Percentiles rank a stretch among this genome's conserved stretches.
Evolutionary conservation across 2,113 vertebrate genomes (phyloP).

Genomic region (Neodon shergylaensis): DNA sequence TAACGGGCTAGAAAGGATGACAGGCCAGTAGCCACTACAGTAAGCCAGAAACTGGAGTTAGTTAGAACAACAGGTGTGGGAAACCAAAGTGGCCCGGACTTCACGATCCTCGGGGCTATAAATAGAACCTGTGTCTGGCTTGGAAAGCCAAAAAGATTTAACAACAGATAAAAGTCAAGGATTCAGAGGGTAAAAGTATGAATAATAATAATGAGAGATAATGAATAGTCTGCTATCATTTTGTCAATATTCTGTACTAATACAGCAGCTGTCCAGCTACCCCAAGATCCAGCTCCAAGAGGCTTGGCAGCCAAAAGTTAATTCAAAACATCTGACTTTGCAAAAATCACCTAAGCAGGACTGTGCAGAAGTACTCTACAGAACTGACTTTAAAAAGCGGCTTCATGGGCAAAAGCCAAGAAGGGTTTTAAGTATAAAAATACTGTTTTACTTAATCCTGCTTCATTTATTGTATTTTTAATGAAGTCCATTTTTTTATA

Average conservation of each 20-base stretch:
- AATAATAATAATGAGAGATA: not conserved
- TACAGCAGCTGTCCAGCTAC: not conserved
- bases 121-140: not conserved
- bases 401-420: conserved; percentile 37
- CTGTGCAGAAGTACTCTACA: not conserved
- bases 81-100: not conserved
- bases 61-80: not conserved
- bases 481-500: not conserved
- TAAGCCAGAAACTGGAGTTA: not conserved
- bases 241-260: not conserved
- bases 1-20: not conserved
- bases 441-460: not conserved
- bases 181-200: not conserved
- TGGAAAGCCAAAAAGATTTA: not conserved
- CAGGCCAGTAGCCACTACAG: not conserved
- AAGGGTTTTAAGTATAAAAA: not conserved
- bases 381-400: not conserved
- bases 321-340: not conserved
- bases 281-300: not conserved
- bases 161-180: not conserved
- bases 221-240: not conserved
- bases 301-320: not conserved
- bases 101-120: not conserved
- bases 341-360: not conserved
- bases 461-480: conserved; percentile 26